These are phyloP conservation scores for Limnephilus marmoratus DNA, from an alignment of 2,888 invertebrate species.

Conservation along the genomic window DNA sequence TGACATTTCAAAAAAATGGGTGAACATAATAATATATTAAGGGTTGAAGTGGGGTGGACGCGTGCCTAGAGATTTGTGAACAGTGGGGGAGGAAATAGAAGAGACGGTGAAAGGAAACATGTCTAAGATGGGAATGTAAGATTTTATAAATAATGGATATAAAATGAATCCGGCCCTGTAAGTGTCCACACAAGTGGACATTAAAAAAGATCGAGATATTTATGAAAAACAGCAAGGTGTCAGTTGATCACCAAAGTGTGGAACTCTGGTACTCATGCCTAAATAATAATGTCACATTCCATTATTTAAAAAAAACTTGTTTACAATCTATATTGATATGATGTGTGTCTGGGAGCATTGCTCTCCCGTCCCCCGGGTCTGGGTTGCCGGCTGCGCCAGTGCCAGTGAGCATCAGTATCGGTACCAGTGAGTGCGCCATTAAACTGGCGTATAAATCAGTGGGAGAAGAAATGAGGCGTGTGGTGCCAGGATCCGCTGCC, in stretches of 20 bases:
- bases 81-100: too few species aligned
- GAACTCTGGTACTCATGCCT: not conserved
- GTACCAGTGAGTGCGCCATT: not conserved
- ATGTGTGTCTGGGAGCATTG: not conserved
- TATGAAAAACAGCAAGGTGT: not conserved
- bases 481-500: conserved; percentile 29
- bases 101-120: too few species aligned
- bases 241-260: not conserved
- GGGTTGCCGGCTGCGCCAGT: not conserved
- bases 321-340: not conserved
- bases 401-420: not conserved
- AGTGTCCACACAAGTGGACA: not conserved
- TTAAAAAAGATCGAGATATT: not conserved
- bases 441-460: conserved; percentile 24
- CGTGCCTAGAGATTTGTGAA: too few species aligned
- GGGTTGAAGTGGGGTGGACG: too few species aligned
- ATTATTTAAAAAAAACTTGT: not conserved
- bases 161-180: too few species aligned
- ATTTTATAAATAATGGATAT: too few species aligned
- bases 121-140: too few species aligned
- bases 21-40: too few species aligned
- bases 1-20: too few species aligned
- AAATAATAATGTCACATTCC: not conserved
- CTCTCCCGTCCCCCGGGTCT: not conserved
- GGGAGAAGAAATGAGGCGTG: conserved; percentile 29